These are phyloP conservation scores for Bostrychus sinensis DNA, from an alignment of 2,113 vertebrate species.

Conservation along the genomic window DNA sequence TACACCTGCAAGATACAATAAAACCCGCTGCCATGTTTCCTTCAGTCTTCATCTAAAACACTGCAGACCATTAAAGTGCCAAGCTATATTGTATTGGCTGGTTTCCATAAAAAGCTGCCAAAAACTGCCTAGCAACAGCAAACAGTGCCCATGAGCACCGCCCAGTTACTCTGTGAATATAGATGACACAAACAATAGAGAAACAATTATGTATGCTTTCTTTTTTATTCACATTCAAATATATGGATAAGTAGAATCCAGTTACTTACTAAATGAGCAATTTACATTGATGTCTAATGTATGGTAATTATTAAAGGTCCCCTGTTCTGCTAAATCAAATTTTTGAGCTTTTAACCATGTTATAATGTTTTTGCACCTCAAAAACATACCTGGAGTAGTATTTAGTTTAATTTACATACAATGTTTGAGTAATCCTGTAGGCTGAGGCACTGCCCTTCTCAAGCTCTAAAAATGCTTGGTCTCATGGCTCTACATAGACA, in stretches of 20 bases:
- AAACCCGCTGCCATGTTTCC: not conserved
- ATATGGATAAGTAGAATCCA: not conserved
- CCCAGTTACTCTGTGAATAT: not conserved
- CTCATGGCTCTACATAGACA: too few relatives aligned
- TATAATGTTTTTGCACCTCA: too few relatives aligned
- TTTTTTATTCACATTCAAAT: not conserved
- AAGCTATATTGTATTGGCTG: not conserved
- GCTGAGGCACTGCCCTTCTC: too few relatives aligned
- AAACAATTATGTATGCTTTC: not conserved
- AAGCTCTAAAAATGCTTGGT: too few relatives aligned
- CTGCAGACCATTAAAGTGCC: not conserved
- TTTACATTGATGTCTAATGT: too few relatives aligned
- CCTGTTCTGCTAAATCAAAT: too few relatives aligned
- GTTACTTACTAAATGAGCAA: too few relatives aligned
- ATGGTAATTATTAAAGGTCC: too few relatives aligned
- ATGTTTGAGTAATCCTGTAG: too few relatives aligned
- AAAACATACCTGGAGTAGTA: too few relatives aligned
- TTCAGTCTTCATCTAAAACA: not conserved
- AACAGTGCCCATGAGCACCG: not conserved
- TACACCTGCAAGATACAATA: not conserved
- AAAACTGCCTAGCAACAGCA: conserved; percentile 7
- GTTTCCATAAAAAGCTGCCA: not conserved
- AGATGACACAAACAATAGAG: not conserved
- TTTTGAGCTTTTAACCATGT: too few relatives aligned
- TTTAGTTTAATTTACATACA: too few relatives aligned